A percentile compares a stretch with the other conserved stretches of the same genome.
Conservation (phyloP, 2,113 vertebrate species). For the Narcine bancroftii region DNA sequence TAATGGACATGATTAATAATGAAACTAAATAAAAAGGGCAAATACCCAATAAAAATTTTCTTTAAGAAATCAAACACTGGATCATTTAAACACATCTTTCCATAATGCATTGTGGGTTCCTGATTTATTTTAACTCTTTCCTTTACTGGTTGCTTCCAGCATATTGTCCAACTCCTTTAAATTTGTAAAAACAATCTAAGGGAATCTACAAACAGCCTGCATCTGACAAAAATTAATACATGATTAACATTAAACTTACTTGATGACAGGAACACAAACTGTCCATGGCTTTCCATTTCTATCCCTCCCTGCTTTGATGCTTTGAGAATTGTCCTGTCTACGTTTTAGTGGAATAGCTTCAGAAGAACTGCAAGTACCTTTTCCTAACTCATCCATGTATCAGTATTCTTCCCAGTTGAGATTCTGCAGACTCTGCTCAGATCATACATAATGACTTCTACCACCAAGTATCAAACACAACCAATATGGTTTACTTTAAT, state of each 20-base stretch:
- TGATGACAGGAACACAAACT: background rate
- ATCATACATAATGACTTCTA: background rate
- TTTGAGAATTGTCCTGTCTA: constrained; percentile 21
- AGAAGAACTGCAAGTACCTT: background rate
- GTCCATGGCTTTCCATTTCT: background rate
- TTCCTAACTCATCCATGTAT: background rate
- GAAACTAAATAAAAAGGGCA: background rate
- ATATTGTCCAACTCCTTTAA: background rate
- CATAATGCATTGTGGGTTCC: background rate
- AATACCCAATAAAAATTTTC: background rate
- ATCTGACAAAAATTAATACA: background rate
- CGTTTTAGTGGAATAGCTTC: background rate
- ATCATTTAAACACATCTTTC: background rate
- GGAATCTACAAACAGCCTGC: background rate
- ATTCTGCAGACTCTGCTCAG: background rate
- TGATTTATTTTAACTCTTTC: background rate
- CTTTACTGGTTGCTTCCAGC: background rate
- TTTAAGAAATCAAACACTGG: background rate
- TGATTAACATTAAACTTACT: background rate
- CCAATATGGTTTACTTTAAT: background rate
- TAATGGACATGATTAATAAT: too few species aligned
- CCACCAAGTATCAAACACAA: background rate
- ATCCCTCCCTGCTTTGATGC: background rate
- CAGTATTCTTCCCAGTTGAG: constrained; percentile 27
- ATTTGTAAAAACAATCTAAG: background rate